Base-by-base conservation (phyloP, 1,140 invertebrate genomes). In the Vollenhovia emeryi region DNA sequence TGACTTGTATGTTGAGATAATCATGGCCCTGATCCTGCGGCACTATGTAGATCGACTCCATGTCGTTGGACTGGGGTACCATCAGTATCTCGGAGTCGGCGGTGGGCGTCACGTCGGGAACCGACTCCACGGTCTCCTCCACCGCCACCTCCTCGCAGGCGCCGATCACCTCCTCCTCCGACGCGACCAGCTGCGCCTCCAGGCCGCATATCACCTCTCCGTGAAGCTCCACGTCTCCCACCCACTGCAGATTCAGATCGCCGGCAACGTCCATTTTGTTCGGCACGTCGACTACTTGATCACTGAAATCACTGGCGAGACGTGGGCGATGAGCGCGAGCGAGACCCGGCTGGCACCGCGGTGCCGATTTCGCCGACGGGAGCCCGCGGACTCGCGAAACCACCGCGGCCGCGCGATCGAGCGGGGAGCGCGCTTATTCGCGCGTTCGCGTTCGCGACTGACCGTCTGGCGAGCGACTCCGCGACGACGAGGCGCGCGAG, bases 181-280 rank as follows among this genome's bases (percentile, higher is more conserved):
- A 93, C 5, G 92, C 89, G 2, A 92, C 92, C 11, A 95, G 68
- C 43, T 95, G 93, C 43, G 92, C 91, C 50, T 96, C 96, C 50
- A 97, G 93, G 18, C 95, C 96, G 92, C 96, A 96, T 92, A 97
- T 96, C 5, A 96, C 96, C 92, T 96, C 96, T 80, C 97, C 96
- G 75, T 95, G 95, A 78, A 96, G 96, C 27, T 82, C 78, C 21
- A 96, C 96, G 30, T 95, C 96, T 21, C 95, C 95, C 87, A 96
- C 95, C 95, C 96, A 96, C 78, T 95, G 95, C 21, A 96, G 84
- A 13, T 93, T 94, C 62, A 96, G 94, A 87, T 95, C 93, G 80
- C 95, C 95, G 45, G 90, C 50, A 6, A 93, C 93, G 76, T 95
- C 94, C 94, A 95, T 94, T 62, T 85, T 89, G 64, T 68, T 73